These are phyloP conservation scores for Cloeon dipterum DNA, from an alignment of 2,888 invertebrate species.

Conservation along the genomic window DNA sequence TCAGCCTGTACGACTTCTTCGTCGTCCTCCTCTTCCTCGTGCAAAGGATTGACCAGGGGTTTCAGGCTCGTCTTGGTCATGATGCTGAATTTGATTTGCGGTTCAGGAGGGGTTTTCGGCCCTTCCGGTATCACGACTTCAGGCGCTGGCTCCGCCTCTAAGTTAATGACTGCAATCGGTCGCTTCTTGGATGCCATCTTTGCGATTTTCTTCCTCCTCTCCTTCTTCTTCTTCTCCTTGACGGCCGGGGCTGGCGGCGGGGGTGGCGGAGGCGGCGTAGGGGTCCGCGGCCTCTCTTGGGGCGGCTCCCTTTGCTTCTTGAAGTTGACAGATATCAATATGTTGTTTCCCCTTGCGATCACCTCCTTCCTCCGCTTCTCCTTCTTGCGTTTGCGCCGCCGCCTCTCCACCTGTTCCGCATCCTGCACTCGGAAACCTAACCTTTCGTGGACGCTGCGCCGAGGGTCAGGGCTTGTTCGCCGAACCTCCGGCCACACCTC, in stretches of 20 bases:
- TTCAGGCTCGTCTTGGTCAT: constrained; percentile 28
- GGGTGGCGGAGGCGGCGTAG: too few species aligned
- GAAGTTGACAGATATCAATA: constrained; percentile 79
- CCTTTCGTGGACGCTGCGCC: too few species aligned
- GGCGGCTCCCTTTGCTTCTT: constrained; percentile 42
- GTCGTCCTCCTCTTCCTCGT: constrained; percentile 25
- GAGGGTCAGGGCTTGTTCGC: too few species aligned
- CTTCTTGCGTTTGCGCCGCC: constrained; percentile 20
- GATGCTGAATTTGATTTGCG: constrained; percentile 26
- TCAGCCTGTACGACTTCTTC: too few species aligned
- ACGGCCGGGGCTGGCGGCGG: too few species aligned
- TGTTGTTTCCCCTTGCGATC: constrained; percentile 32
- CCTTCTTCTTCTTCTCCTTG: constrained; percentile 10
- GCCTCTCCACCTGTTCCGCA: constrained; percentile 16
- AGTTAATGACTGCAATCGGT: too few species aligned
- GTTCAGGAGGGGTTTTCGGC: constrained; percentile 54
- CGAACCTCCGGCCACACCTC: too few species aligned
- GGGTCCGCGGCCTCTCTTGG: constrained; percentile 61
- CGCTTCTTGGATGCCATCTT: too few species aligned
- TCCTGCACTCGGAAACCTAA: too few species aligned
- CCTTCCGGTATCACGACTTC: constrained; percentile 42
- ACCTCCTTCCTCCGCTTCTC: constrained; percentile 13
- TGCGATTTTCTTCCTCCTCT: constrained; percentile 19
- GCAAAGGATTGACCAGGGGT: constrained; percentile 31
- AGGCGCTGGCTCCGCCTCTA: constrained; percentile 66